phyloP scores from a whole-genome alignment of 2,113 vertebrate species.

The Brienomyrus brachyistius region DNA sequence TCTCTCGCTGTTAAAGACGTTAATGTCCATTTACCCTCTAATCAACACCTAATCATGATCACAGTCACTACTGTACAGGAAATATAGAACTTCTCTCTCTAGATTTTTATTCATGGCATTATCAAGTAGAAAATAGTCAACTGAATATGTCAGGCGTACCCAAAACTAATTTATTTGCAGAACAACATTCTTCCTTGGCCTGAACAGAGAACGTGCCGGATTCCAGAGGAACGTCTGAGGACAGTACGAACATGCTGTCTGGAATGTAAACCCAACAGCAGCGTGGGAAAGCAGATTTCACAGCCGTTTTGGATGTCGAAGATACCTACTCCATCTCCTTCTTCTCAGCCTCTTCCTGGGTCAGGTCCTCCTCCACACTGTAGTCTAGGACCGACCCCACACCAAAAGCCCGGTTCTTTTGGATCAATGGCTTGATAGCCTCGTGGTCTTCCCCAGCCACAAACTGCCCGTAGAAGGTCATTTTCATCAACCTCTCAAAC shows the following conservation, averaged over 20 bases:
- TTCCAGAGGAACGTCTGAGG: background rate
- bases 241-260: background rate
- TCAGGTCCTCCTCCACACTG: slow-evolving; percentile 78
- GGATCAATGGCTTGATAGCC: slow-evolving; percentile 73
- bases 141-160: background rate
- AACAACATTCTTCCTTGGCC: background rate
- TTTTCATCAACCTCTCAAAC: slow-evolving; percentile 80
- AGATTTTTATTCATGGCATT: background rate
- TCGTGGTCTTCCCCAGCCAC: slow-evolving; percentile 84
- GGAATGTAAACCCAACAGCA: background rate
- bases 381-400: slow-evolving; percentile 85
- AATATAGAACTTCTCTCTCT: background rate
- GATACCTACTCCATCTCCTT: slow-evolving; percentile 63
- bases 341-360: slow-evolving; percentile 49
- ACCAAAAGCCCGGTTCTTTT: slow-evolving; percentile 69
- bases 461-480: slow-evolving; percentile 91
- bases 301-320: background rate
- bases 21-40: background rate
- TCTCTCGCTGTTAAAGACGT: background rate
- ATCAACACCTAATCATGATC: background rate
- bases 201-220: background rate
- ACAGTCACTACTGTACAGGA: background rate
- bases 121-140: background rate
- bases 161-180: background rate
- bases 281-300: background rate